These are phyloP conservation scores for Pseudomugil gertrudae DNA, from an alignment of 2,797 vertebrate genomes.

Conservation along the genomic window DNA sequence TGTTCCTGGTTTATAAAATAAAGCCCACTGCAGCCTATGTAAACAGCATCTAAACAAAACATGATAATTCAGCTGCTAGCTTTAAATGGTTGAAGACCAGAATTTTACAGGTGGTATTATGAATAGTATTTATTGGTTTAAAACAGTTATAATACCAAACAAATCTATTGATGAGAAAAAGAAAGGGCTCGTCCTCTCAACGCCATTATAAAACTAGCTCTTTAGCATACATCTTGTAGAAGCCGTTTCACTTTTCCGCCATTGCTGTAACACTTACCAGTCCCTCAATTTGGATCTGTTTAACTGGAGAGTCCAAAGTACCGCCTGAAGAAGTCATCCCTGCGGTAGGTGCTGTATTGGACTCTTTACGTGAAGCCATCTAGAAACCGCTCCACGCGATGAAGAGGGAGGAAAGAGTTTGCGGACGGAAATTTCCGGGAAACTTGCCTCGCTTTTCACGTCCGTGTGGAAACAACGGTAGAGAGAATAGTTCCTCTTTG, in stretches of 20 bases:
- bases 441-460: neutral
- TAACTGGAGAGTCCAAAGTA: constrained; percentile 77
- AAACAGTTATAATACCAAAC: no score
- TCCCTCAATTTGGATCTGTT: constrained; percentile 81
- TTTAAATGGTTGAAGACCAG: no score
- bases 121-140: no score
- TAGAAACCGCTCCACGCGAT: constrained; percentile 52
- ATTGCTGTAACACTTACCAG: constrained; percentile 63
- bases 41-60: neutral
- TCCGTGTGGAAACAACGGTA: constrained; percentile 48
- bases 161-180: neutral
- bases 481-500: no score
- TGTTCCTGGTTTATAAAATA: neutral
- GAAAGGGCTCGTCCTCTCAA: neutral
- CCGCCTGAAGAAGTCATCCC: constrained; percentile 49
- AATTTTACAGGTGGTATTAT: neutral
- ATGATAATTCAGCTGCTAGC: neutral
- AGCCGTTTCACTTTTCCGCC: no score
- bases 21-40: neutral
- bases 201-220: constrained; percentile 63
- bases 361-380: constrained; percentile 72
- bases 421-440: constrained; percentile 55
- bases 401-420: constrained; percentile 36
- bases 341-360: constrained; percentile 16
- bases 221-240: constrained; percentile 32